Evolutionary conservation across 2,113 vertebrate species (phyloP).

Genomic region (Laterallus jamaicensis): DNA sequence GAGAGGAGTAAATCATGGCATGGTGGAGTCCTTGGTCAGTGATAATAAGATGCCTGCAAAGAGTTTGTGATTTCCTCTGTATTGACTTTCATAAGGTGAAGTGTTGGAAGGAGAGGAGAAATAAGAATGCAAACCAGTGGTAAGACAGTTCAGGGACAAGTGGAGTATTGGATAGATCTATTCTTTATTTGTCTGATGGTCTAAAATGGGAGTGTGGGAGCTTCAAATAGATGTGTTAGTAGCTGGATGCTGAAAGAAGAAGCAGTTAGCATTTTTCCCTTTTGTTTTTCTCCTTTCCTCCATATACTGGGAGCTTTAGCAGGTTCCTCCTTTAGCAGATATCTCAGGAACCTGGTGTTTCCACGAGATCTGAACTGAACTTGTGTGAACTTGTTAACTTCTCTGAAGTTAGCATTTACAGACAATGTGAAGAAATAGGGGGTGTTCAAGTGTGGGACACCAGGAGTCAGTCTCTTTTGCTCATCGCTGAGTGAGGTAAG

Average conservation of each 20-base stretch:
- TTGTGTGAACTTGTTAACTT: not conserved
- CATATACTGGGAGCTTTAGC: not conserved
- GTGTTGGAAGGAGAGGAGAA: not conserved
- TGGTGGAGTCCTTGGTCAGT: not conserved
- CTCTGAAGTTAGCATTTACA: not conserved
- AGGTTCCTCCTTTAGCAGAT: not conserved
- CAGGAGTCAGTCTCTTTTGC: not conserved
- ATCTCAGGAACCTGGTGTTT: not conserved
- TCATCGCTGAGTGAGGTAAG: not conserved
- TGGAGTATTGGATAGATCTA: fast-evolving
- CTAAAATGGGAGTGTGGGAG: not conserved
- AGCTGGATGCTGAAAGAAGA: not conserved
- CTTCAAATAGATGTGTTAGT: not conserved
- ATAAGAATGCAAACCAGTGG: not conserved
- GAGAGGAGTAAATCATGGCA: not conserved
- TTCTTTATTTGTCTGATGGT: not conserved
- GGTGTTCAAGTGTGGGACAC: not conserved
- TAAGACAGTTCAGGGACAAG: not conserved
- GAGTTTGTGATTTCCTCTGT: not conserved
- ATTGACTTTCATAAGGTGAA: not conserved
- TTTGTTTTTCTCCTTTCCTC: not conserved
- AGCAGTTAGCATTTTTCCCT: not conserved
- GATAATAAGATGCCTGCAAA: not conserved
- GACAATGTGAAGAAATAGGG: not conserved
- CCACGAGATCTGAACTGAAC: not conserved